These are phyloP conservation scores for Thamnaconus septentrionalis DNA, from an alignment of 2,113 vertebrate genomes.

Conservation along the genomic window DNA sequence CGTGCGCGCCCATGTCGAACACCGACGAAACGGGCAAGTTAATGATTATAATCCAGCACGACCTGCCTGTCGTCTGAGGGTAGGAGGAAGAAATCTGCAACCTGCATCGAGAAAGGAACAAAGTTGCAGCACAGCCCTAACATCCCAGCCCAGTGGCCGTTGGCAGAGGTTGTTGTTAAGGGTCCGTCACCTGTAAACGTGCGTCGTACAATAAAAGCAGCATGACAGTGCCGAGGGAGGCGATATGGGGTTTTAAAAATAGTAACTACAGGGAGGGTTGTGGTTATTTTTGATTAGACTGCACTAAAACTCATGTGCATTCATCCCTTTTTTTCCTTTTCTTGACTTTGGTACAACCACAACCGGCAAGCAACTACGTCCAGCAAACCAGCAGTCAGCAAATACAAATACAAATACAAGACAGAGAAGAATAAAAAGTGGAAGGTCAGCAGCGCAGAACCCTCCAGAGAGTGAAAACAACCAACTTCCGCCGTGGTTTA, in stretches of 20 bases:
- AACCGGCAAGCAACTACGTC: neutral
- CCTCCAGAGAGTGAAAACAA: neutral
- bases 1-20: constrained; percentile 22
- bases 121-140: no score
- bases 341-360: neutral
- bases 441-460: no score
- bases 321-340: neutral
- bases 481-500: no score
- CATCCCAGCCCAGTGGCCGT: no score
- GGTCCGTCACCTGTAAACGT: neutral
- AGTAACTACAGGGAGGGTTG: neutral
- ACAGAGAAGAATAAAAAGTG: no score
- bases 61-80: constrained; percentile 30
- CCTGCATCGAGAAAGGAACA: no score
- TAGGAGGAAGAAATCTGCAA: constrained; percentile 9
- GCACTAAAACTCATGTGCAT: neutral
- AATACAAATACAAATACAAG: no score
- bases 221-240: neutral
- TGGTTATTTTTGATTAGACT: neutral
- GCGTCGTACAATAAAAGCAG: neutral
- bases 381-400: constrained; percentile 21
- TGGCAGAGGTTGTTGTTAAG: neutral
- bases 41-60: constrained; percentile 59
- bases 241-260: constrained; percentile 1
- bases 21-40: constrained; percentile 19